Evolutionary conservation across 2,113 vertebrate genomes (phyloP).

Genomic region (Morone chrysops): DNA sequence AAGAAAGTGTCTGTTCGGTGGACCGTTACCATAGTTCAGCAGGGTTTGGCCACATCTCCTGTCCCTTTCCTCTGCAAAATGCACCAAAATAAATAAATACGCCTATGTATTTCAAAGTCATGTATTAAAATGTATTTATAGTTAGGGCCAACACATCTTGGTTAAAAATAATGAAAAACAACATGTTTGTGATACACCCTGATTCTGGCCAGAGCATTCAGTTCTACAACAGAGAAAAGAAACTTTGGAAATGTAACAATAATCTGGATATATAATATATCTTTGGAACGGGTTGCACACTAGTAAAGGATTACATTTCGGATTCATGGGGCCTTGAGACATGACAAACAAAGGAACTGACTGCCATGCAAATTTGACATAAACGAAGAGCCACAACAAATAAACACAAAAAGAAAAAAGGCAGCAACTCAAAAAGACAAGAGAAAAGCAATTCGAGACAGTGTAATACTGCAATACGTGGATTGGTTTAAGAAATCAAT

Average conservation of each 20-base stretch:
- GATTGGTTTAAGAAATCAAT: background rate
- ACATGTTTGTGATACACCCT: constrained; percentile 50
- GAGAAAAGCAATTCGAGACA: constrained; percentile 4
- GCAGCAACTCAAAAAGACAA: background rate
- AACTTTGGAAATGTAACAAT: constrained; percentile 7
- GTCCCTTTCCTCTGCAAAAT: constrained; percentile 57
- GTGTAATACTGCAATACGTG: background rate
- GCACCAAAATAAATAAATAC: constrained; percentile 72
- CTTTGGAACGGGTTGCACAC: constrained; percentile 19
- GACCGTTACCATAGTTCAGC: constrained; percentile 64
- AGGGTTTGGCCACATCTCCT: constrained; percentile 58
- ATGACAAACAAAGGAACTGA: constrained; percentile 23
- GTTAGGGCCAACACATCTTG: constrained; percentile 35
- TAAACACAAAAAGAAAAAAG: constrained; percentile 4
- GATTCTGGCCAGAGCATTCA: constrained; percentile 12
- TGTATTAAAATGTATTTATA: constrained; percentile 54
- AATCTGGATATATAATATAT: background rate
- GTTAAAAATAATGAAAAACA: constrained; percentile 55
- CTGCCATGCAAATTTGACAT: background rate
- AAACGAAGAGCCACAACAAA: constrained; percentile 20
- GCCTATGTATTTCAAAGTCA: constrained; percentile 54
- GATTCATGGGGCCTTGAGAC: constrained; percentile 9
- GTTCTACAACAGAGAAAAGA: constrained; percentile 4
- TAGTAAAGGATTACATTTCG: constrained; percentile 20
- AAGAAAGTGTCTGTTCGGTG: constrained; percentile 63